Evolutionary conservation across 2,888 invertebrate species (phyloP).

Genomic region (Metellina segmentata): DNA sequence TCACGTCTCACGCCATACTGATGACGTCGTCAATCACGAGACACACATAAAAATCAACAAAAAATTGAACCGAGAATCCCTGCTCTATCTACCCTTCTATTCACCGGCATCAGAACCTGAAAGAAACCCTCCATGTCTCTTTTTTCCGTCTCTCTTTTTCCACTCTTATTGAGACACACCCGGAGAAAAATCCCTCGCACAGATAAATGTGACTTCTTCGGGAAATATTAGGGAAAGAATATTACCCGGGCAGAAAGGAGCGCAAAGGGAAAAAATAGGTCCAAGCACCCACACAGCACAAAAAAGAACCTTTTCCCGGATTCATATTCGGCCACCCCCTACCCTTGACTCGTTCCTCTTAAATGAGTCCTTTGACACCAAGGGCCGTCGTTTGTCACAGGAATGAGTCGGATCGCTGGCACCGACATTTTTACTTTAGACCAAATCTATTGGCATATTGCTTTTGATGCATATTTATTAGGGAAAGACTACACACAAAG

Average conservation of each 20-base stretch:
- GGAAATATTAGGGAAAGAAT: slow-evolving; percentile 59
- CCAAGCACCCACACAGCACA: background rate
- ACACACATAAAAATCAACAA: slow-evolving; percentile 6
- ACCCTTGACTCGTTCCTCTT: background rate
- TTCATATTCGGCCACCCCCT: slow-evolving; percentile 43
- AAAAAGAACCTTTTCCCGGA: slow-evolving; percentile 1
- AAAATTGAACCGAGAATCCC: background rate
- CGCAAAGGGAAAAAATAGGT: slow-evolving; percentile 43
- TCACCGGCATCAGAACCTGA: background rate
- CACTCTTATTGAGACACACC: background rate
- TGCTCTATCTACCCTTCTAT: background rate
- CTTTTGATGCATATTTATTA: background rate
- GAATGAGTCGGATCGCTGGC: slow-evolving; percentile 7
- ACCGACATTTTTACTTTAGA: background rate
- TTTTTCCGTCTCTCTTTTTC: background rate
- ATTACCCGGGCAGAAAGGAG: slow-evolving; percentile 38
- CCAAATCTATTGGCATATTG: background rate
- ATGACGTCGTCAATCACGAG: slow-evolving; percentile 28
- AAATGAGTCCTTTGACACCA: slow-evolving; percentile 67
- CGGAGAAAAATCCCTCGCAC: background rate
- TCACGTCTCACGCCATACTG: background rate
- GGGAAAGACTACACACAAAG: background rate
- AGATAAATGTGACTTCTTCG: slow-evolving; percentile 61
- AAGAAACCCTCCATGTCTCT: slow-evolving; percentile 8
- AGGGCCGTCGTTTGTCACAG: slow-evolving; percentile 52